A percentile compares a stretch with the other conserved stretches of the same genome.
These are phyloP conservation scores for Pogonocichla stellata DNA, from an alignment of 2,113 vertebrate species.

Conservation along the genomic window DNA sequence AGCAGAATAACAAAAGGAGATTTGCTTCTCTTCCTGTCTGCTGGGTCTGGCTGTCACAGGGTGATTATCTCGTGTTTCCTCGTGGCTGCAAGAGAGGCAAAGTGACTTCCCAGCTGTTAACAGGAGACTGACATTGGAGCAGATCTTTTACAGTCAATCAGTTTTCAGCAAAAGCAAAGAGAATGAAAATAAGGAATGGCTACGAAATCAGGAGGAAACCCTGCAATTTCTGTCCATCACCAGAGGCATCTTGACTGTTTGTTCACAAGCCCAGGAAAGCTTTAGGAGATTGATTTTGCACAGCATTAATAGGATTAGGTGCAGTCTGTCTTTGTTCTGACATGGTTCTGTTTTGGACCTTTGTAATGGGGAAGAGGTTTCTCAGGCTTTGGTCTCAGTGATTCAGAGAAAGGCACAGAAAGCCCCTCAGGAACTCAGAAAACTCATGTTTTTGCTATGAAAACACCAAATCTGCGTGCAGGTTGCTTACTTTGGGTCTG, in stretches of 20 bases:
- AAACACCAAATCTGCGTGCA: neutral
- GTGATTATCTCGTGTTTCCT: slow-evolving; percentile 44
- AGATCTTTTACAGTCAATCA: slow-evolving; percentile 49
- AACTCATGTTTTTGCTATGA: neutral
- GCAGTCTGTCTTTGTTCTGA: neutral
- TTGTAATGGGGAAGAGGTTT: neutral
- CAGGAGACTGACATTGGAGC: slow-evolving; percentile 11
- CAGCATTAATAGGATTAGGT: slow-evolving; percentile 7
- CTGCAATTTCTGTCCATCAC: slow-evolving; percentile 42
- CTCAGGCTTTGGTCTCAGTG: neutral
- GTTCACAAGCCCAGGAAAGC: slow-evolving; percentile 12
- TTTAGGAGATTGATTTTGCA: slow-evolving; percentile 10
- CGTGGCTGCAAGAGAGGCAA: slow-evolving; percentile 36
- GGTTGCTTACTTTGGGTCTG: neutral
- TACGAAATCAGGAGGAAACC: neutral
- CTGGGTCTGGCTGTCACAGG: slow-evolving; percentile 30
- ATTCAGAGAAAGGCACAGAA: neutral
- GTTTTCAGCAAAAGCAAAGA: neutral
- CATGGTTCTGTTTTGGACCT: neutral
- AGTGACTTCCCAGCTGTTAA: slow-evolving; percentile 51
- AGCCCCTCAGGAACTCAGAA: neutral
- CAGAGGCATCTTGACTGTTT: slow-evolving; percentile 3
- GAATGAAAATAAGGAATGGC: slow-evolving; percentile 24
- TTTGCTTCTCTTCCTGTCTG: neutral
- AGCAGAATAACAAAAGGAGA: neutral